Conservation (phyloP, 2,113 vertebrate genomes). For the Nestor notabilis region DNA sequence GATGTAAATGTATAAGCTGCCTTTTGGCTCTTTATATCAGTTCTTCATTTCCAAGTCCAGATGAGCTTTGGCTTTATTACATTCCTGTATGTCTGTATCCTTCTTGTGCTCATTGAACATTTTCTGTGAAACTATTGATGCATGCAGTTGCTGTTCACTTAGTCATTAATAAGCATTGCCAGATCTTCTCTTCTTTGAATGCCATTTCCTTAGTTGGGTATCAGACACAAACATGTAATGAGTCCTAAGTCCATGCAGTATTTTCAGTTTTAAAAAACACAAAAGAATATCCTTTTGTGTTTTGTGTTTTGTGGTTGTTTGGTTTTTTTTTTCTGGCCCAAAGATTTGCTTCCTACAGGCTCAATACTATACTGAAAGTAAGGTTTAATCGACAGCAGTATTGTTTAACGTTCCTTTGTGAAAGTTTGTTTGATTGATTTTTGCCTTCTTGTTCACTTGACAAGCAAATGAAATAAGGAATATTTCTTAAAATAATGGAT, state of each 20-base stretch:
- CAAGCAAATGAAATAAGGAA: not conserved
- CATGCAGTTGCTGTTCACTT: not conserved
- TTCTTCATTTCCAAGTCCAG: not conserved
- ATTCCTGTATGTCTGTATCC: not conserved
- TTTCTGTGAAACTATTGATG: not conserved
- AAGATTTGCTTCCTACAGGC: not conserved
- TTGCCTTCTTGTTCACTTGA: not conserved
- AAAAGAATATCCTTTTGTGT: not conserved
- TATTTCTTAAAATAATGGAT: not conserved
- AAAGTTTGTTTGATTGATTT: not conserved
- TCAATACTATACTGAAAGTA: not conserved
- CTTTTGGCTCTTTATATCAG: not conserved
- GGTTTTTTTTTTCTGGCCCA: not conserved
- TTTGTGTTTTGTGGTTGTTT: not conserved
- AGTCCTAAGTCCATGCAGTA: not conserved
- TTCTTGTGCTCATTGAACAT: not conserved
- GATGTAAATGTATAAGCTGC: not conserved
- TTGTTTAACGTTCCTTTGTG: not conserved
- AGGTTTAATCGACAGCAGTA: not conserved
- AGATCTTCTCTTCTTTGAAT: not conserved
- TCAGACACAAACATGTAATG: not conserved
- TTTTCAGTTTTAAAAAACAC: not conserved
- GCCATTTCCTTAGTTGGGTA: not conserved
- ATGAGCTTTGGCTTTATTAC: not conserved
- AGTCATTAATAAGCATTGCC: not conserved